phyloP scores from a whole-genome alignment of 2,797 vertebrate species.

The Enoplosus armatus region DNA sequence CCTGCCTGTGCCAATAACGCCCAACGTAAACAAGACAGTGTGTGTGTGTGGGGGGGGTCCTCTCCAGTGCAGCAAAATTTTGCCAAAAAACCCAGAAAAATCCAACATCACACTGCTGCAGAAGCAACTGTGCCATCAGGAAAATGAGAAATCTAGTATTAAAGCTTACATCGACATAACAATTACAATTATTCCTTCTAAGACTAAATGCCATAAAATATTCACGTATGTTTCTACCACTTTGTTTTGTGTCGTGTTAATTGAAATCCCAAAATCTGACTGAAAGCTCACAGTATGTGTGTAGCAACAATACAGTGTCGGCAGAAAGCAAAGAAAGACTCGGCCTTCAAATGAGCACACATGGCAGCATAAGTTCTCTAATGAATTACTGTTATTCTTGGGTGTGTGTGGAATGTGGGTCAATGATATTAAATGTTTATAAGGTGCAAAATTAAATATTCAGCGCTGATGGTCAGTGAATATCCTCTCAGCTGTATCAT shows the following conservation, averaged over 20 bases:
- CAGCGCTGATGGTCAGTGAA: conserved; percentile 66
- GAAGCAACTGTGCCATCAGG: conserved; percentile 1
- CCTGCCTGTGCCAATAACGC: conserved; percentile 80
- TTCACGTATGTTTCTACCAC: conserved; percentile 38
- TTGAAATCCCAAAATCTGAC: conserved; percentile 31
- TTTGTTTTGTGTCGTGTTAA: conserved; percentile 34
- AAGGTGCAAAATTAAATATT: conserved; percentile 69
- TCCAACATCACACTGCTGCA: background rate
- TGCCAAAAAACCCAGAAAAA: conserved; percentile 21
- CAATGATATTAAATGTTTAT: conserved; percentile 79
- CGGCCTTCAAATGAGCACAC: conserved; percentile 52
- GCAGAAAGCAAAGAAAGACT: conserved; percentile 29
- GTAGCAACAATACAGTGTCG: background rate
- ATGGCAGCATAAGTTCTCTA: conserved; percentile 40
- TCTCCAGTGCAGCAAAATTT: conserved; percentile 21
- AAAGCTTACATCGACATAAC: conserved; percentile 22
- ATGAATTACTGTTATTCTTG: conserved; percentile 70
- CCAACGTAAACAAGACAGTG: conserved; percentile 76
- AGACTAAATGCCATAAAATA: conserved; percentile 55
- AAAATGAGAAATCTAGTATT: conserved; percentile 4
- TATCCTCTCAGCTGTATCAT: conserved; percentile 22
- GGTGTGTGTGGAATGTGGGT: conserved; percentile 72
- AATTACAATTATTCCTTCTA: conserved; percentile 34
- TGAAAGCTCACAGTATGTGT: conserved; percentile 5
- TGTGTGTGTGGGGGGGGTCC: background rate